Base-by-base conservation (phyloP, 1,140 invertebrate species). In the Orchesella cincta region DNA sequence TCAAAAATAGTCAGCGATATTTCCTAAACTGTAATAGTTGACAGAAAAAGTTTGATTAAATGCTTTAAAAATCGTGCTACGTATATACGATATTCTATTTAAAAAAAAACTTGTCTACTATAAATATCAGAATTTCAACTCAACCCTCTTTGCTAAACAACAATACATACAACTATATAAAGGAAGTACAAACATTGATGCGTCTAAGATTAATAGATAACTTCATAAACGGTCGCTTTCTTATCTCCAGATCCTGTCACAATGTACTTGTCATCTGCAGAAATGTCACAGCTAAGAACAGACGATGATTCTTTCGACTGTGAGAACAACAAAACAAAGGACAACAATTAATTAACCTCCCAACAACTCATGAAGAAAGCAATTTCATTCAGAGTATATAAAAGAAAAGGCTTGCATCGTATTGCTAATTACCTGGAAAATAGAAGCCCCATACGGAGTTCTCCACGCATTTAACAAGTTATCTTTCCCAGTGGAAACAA, bases 281-380 rank as follows among this genome's bases (percentile, higher is more conserved):
- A 91, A 80, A 91, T 91, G 85, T 91, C 90, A 85, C 91, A 91
- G 83, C 89, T 89, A 23, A 91, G 83, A 35, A 91, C 90, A 35
- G 90, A 91, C 1, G 89, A 89, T 2, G 88, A 88, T 83, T 91
- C 91, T 83, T 90, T 90, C 18, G 88, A 89, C 87, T 90, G 85
- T 54, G 85, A 85, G 51, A 80, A n/a, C n/a, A 73, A 82, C 80
- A 82, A 79, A 79, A 74, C 71, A 46, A 67, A n/a, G n/a, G 33
- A 70, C 8, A 29, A 70, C 14, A 57, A 12, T 67, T 67, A 67
- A 67, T 67, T 67, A 67, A n/a, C 5, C 23, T 67, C 8, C 31
- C 8, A 46, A 12, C 20, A 46, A 67, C 54, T n/a, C 54, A 18
- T 67, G 8, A 67, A 8, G 29, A 67, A 67, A 67, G 26, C 12